Conservation (phyloP, 2,113 vertebrate species). For the Ia io region DNA sequence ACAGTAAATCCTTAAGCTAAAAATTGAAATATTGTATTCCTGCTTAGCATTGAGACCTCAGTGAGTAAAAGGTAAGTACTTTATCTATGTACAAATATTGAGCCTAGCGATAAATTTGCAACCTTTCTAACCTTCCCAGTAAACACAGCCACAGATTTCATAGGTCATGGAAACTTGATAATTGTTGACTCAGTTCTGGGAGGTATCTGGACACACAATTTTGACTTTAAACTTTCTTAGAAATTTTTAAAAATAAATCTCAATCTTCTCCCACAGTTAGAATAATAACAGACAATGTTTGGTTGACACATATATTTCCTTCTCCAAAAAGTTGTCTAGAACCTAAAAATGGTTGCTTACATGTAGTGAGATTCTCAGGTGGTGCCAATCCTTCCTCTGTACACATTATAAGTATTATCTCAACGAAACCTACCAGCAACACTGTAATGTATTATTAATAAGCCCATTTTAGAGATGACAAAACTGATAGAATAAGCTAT, state of each 20-base stretch:
- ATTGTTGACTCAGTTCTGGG: background rate
- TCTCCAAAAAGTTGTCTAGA: background rate
- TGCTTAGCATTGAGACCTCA: background rate
- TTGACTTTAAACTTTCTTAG: background rate
- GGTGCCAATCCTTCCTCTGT: background rate
- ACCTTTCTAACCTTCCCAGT: background rate
- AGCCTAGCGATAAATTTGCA: background rate
- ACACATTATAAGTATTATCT: background rate
- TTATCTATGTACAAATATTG: background rate
- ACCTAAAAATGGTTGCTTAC: background rate
- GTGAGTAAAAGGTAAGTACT: background rate
- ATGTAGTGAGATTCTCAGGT: background rate
- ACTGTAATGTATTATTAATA: background rate
- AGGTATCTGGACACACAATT: background rate
- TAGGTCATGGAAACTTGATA: background rate
- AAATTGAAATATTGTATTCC: constrained; percentile 3
- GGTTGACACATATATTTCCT: background rate
- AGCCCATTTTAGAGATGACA: background rate
- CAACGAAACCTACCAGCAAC: background rate
- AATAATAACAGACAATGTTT: background rate
- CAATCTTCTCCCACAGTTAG: background rate
- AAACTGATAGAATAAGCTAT: background rate
- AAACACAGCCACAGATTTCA: background rate
- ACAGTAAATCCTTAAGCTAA: constrained; percentile 23
- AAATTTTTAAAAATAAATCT: constrained; percentile 1